Base-by-base conservation (phyloP, 2,888 invertebrate genomes). In the Leptogaster cylindrica region DNA sequence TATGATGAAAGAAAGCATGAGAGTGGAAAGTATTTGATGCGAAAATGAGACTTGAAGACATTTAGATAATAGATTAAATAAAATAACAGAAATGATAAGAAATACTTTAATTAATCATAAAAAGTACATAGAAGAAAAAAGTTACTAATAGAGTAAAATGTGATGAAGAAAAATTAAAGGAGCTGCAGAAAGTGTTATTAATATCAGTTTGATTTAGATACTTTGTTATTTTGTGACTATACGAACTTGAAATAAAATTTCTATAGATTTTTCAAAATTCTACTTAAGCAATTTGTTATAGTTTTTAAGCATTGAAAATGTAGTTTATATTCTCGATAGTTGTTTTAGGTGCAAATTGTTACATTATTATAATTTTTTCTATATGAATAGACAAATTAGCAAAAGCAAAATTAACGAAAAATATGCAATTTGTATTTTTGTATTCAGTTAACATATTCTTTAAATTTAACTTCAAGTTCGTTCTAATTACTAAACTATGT, bases 1-100 rank as follows among this genome's bases (percentile, higher is more conserved):
- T 39, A 20, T 50, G 48, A 27, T n/a, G n/a, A n/a, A n/a, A 50
- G 65, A 65, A 65, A 65, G 52, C 65, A 65, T 65, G 65, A 65
- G 65, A 65, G 65, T 50, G 10, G 65, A 51, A 14, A 39, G 39
- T 51, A 41, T 36, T 7, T 65, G 14, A n/a, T 25, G 27, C 36
- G 39, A 25, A 51, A 39, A 51, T 65, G 39, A 20, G 25, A 41
- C 25, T 44, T 36, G 5, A 20, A 41, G 12, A 48, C 5, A 46
- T 36, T 36, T n/a, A 48, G 23, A 50, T 31, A n/a, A 33, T 25
- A 39, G 28, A 41, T 6, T 65, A 51, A 65, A 50, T 41, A 50
- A 65, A 50, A 50, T 20, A 50, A 39, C 14, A 50, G 33, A 51
- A 65, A 51, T 61, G 28, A 61, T 44, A 61, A 51, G 20, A 16